A percentile compares a stretch with the other conserved stretches of the same genome.
These are phyloP conservation scores for Globicephala melas DNA, from an alignment of 2,113 vertebrate genomes.

Conservation along the genomic window DNA sequence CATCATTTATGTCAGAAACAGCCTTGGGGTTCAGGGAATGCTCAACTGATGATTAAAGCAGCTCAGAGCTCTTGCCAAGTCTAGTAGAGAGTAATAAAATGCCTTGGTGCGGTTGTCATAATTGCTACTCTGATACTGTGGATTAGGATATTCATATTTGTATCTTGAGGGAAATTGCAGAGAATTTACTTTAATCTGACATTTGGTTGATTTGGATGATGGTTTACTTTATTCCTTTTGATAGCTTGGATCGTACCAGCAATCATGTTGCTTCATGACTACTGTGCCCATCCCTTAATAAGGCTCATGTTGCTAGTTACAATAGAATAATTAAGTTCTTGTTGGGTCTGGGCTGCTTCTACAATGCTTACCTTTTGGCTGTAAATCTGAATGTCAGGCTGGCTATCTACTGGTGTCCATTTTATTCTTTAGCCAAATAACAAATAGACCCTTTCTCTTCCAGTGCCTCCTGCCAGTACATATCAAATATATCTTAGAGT, in stretches of 20 bases:
- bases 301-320: conserved; percentile 37
- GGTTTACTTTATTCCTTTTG: conserved; percentile 20
- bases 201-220: conserved; percentile 18
- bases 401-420: background rate
- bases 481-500: background rate
- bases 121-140: background rate
- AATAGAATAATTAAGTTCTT: conserved; percentile 45
- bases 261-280: conserved; percentile 7
- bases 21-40: background rate
- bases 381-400: background rate
- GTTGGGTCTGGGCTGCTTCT: background rate
- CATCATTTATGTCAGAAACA: conserved; percentile 34
- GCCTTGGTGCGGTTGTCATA: background rate
- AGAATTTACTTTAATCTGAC: conserved; percentile 21
- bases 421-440: conserved; percentile 10
- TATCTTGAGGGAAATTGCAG: background rate
- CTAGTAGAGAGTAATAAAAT: background rate
- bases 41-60: background rate
- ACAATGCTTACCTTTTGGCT: background rate
- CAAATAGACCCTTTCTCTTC: background rate
- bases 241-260: background rate
- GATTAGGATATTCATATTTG: background rate
- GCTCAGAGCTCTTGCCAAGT: background rate
- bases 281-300: background rate
- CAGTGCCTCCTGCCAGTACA: background rate